Evolutionary conservation across 2,113 vertebrate genomes (phyloP).

Genomic region (Lepus americanus): DNA sequence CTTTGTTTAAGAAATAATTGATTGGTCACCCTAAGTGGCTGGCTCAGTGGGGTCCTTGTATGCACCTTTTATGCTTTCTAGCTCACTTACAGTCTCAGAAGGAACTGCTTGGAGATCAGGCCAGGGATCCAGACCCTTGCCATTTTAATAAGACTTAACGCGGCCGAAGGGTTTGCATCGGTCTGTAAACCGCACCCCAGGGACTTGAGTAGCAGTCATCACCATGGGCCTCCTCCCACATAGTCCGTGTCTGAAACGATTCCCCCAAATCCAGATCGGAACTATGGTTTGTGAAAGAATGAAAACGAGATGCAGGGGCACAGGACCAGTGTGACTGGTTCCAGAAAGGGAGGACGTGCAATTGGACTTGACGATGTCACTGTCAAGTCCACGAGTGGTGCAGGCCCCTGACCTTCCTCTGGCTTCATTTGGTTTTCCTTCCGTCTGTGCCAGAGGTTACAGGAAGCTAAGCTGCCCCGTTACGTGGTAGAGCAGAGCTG

Average conservation of each 20-base stretch:
- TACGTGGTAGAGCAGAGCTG: background rate
- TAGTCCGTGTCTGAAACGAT: slow-evolving; percentile 5
- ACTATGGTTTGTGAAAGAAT: slow-evolving; percentile 25
- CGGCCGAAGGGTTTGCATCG: background rate
- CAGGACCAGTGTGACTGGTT: background rate
- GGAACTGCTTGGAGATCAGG: background rate
- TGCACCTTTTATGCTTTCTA: background rate
- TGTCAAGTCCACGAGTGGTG: background rate
- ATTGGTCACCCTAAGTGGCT: background rate
- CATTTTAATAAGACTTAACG: slow-evolving; percentile 57
- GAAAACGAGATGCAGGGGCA: background rate
- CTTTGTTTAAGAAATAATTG: background rate
- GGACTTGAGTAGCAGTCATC: too few relatives aligned
- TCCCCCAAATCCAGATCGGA: background rate
- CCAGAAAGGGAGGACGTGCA: background rate
- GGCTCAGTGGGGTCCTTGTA: background rate
- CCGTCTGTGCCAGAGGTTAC: background rate
- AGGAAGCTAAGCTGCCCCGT: background rate
- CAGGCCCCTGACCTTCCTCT: background rate
- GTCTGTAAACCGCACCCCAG: background rate
- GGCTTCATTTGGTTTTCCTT: background rate
- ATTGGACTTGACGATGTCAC: background rate
- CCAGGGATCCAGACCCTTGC: background rate
- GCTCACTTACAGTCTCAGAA: background rate
- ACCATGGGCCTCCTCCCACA: background rate